A percentile compares a stretch with the other conserved stretches of the same genome.
phyloP scores from a whole-genome alignment of 2,797 vertebrate species.

The Myiothlypis coronata region DNA sequence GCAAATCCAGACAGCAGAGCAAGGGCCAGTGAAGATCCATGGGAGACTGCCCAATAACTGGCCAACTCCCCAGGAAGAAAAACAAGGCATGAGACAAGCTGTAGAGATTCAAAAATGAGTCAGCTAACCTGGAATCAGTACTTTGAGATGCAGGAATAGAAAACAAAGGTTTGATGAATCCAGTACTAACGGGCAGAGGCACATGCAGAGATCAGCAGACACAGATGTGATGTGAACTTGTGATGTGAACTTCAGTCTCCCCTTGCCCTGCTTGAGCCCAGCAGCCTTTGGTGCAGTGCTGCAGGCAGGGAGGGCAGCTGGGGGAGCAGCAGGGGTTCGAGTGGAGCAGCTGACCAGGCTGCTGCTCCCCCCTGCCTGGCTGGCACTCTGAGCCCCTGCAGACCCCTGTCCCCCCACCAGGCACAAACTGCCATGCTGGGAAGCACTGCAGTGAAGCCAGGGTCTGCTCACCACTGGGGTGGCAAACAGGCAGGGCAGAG shows the following conservation, averaged over 20 bases:
- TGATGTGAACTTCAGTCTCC: neutral
- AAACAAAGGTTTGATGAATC: neutral
- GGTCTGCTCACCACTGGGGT: neutral
- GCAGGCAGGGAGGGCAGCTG: neutral
- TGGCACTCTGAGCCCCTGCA: neutral
- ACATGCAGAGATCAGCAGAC: neutral
- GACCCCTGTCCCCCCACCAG: neutral
- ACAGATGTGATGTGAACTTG: neutral
- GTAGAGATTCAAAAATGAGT: neutral
- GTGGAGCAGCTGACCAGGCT: neutral
- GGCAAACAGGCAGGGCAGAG: neutral
- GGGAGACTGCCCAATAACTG: neutral
- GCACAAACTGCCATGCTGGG: neutral
- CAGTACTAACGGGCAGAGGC: neutral
- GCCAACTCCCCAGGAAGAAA: neutral
- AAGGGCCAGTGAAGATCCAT: neutral
- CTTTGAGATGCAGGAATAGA: neutral
- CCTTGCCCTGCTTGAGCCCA: neutral
- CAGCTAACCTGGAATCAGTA: neutral
- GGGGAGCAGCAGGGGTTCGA: neutral
- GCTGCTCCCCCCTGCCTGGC: neutral
- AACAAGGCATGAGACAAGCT: neutral
- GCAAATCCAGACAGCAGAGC: neutral
- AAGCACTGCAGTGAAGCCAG: neutral
- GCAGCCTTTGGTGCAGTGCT: neutral